Evolutionary conservation across 2,113 vertebrate genomes (phyloP), one percentile per base, ranked within the genome.

Genomic region (Podocnemis expansa): DNA sequence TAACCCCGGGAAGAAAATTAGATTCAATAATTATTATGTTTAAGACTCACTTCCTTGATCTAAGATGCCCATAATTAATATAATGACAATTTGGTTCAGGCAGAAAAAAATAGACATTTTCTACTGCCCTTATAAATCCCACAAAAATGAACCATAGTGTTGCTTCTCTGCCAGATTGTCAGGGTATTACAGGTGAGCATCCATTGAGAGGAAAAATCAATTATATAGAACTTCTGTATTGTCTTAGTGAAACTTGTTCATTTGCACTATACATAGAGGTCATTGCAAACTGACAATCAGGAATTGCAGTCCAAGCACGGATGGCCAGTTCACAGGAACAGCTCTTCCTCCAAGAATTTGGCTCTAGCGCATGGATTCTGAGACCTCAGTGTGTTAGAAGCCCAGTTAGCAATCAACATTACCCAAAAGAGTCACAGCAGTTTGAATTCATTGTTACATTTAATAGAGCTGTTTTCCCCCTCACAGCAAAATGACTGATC

Each of bases 221-320:
- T 29, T 1, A 52, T 88, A 22, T 0, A 76, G 49, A 73, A 63
- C 84, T 38, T 12, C 3, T 5, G 0, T 38, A 6, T 1, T 2
- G n/a, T 49, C 54, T 82, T 49, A 41, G 3, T 25, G 8, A 80
- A 45, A 67, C 29, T 4, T 80, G 5, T 51, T 92, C 38, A 43
- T 7, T 41, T 43, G 51, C 10, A 10, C 16, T 80, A 54, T 67
- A 78, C 4, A 16, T 5, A 0, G 2, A 0, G 0, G 24, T 19
- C 16, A 63, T 55, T 22, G n/a, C 51, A 52, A 52, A 52, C 51
- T 16, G 51, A 16, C 16, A 52, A 52, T 17, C 51, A 52, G 13
- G 17, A 52, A 52, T 52, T 52, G 5, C 51, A 17, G 51, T 52
- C 14, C 51, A 52, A 91, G 38, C 13, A 89, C 3, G 51, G 87